Evolutionary conservation across 2,797 vertebrate genomes (phyloP), one percentile per base, ranked within the genome.

Genomic region (Sciurus vulgaris): DNA sequence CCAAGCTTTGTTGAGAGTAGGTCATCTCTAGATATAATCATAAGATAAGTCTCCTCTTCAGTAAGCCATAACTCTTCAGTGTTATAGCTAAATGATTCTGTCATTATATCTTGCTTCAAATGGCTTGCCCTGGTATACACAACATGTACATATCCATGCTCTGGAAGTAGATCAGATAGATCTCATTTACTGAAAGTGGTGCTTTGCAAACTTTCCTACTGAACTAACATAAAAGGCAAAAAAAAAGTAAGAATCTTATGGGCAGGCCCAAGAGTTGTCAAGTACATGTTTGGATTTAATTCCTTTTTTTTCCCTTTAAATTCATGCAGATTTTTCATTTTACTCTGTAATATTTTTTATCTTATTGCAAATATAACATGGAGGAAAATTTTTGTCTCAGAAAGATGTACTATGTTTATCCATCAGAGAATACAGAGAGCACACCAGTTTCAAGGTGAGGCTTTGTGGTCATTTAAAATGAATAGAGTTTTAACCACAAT

Each of bases 331-430:
- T 67, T 51, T 78, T 69, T 92, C 26, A 72, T 73, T 90, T 24
- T 86, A 83, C 28, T 51, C 63, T 18, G n/a, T 72, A 91, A 63
- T 76, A 38, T 72, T 73, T 91, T 82, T 88, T 89, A 18, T 35
- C 35, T 51, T 76, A 38, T 51, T 82, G 38, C 51, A 89, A 88
- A 22, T 82, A 59, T 38, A 85, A 59, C 17, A 54, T 9, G 9
- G 0, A 63, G 44, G 54, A 61, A 93, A 94, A 54, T 59, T 35
- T 73, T 77, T 49, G 3, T 70, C 51, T 72, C 26, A 73, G 51
- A 70, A 73, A 87, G 20, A 89, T 78, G 26, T 20, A 51, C 12
- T 28, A 17, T n/a, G 6, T 79, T 81, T 65, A 63, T 38, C 33
- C 26, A 70, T 65, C 54, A 41, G 7, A 24, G 18, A 77, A 73